Evolutionary conservation across 2,797 vertebrate species (phyloP).

Genomic region (Spizella passerina): DNA sequence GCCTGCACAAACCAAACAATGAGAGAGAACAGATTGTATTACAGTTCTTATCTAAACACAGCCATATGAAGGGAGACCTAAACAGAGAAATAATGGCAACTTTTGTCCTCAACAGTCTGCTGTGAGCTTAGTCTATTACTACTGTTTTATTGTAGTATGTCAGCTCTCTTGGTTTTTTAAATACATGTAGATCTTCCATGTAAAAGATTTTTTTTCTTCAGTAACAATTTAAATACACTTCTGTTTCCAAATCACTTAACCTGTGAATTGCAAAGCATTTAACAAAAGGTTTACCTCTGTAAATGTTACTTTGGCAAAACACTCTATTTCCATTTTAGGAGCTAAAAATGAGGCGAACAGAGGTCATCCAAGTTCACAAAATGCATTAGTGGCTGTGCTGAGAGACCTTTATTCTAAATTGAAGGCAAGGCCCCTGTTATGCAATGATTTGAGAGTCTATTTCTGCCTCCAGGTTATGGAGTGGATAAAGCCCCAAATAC

Average conservation of each 20-base stretch:
- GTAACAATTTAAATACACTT: neutral
- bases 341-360: neutral
- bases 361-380: neutral
- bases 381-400: neutral
- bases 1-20: slow-evolving; percentile 76
- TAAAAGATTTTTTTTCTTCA: neutral
- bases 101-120: neutral
- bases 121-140: neutral
- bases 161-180: neutral
- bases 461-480: neutral
- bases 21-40: slow-evolving; percentile 24
- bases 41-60: slow-evolving; percentile 23
- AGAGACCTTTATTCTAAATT: neutral
- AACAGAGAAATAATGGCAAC: neutral
- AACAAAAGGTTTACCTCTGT: neutral
- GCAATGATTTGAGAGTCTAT: neutral
- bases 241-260: neutral
- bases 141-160: neutral
- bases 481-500: neutral
- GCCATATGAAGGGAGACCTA: neutral
- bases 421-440: neutral
- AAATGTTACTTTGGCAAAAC: neutral
- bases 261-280: neutral
- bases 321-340: neutral
- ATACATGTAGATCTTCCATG: neutral